Base-by-base conservation (phyloP, 2,888 invertebrate species). In the Pammene aurita region DNA sequence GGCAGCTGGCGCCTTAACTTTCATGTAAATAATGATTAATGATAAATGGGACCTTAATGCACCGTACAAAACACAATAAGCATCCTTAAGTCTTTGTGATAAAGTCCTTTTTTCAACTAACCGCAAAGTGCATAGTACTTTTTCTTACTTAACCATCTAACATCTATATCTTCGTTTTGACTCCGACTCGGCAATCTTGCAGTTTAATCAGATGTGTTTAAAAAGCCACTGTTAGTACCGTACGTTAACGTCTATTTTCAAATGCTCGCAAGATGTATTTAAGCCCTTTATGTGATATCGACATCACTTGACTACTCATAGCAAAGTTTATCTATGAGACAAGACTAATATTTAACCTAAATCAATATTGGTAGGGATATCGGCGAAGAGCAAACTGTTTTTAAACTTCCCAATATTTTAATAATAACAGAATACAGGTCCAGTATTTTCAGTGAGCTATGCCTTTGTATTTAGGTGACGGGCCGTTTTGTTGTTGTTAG, bases 261-360 rank as follows among this genome's bases (percentile, higher is more conserved):
- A 52, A 26, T 11, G 5, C 11, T 0, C 0, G 2, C 13, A n/a
- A 26, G 11, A 26, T 35, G 26, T 0, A 54, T 7, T 54, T 16
- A 54, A 7, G 54, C 0, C 26, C 7, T 34, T 54, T 54, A n/a
- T 34, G 7, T 6, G 5, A 26, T 48, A 50, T 26, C 50, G 26
- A 50, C 5, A 16, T 16, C 14, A 50, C 54, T 54, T 34, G 44
- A 34, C 26, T 58, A 60, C 60, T 35, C 58, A 26, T 7, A 44
- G n/a, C 7, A 42, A 41, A 26, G 52, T 41, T 38, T 41, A 44
- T 44, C 42, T 55, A 60, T 26, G 52, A 44, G 34, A 63, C 63
- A 57, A 68, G 57, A 57, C 26, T 50, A 68, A 68, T 63, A 63
- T 57, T 68, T 68, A 57, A 44, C 63, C 6, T 42, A 41, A 50